Conservation (phyloP, 30 jellyfish, hydroid and myxozoan genomes). For the Aurelia coerulea region DNA sequence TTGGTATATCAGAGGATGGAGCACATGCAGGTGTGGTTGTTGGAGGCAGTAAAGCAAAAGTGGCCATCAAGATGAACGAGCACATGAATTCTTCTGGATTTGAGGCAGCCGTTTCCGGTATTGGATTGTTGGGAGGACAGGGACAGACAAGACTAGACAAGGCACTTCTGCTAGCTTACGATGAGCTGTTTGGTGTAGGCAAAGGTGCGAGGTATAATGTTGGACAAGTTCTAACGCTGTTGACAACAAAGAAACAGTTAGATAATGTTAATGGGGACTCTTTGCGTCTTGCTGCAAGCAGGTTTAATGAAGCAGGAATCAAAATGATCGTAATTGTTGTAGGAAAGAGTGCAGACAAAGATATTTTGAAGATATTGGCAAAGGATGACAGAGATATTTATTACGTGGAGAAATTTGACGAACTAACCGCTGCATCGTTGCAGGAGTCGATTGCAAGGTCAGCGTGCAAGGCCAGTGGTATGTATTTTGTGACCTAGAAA, state of each 20-base stretch:
- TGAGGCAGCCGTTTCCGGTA: slow-evolving; percentile 31
- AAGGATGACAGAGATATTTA: slow-evolving; percentile 10
- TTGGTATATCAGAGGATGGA: slow-evolving; percentile 34
- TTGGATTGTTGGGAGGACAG: slow-evolving; percentile 1
- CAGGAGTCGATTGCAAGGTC: slow-evolving; percentile 17
- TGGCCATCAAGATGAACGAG: slow-evolving; percentile 40
- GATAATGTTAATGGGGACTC: slow-evolving; percentile 29
- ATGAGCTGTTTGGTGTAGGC: slow-evolving; percentile 44
- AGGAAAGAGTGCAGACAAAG: slow-evolving; percentile 37
- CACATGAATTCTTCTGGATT: slow-evolving; percentile 6
- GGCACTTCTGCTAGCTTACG: slow-evolving; percentile 65
- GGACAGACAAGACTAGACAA: slow-evolving; percentile 73
- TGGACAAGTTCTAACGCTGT: slow-evolving; percentile 46
- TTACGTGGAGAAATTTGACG: slow-evolving; percentile 42
- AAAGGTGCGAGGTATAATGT: slow-evolving; percentile 72
- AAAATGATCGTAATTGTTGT: slow-evolving; percentile 43
- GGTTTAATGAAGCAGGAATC: slow-evolving; percentile 60
- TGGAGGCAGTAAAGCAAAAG: slow-evolving; percentile 1
- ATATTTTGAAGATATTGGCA: not conserved
- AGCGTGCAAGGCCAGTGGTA: slow-evolving; percentile 57
- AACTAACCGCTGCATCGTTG: slow-evolving; percentile 4
- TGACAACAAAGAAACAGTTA: slow-evolving; percentile 34
- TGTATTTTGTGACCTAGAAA: not conserved
- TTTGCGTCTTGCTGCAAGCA: slow-evolving; percentile 28
- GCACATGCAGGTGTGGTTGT: slow-evolving; percentile 59